Evolutionary conservation across 2,888 invertebrate species (phyloP), one percentile per base, ranked within the genome.

Genomic region (Leptopilina drosophilae): DNA sequence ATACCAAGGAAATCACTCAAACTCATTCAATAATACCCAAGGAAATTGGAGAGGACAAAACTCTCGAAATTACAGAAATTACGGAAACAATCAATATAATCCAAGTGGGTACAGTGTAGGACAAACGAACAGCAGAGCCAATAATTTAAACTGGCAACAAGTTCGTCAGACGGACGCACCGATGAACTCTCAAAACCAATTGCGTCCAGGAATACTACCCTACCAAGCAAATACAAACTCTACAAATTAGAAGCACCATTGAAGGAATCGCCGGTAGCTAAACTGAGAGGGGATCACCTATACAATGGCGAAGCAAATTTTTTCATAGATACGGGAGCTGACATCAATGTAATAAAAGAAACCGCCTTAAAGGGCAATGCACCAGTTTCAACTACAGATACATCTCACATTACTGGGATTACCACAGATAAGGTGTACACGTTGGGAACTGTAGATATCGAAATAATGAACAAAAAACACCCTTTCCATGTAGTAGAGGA

Each of bases 161-260:
- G n/a, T n/a, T 59, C 59, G 59, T 59, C 59, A n/a, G 15, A n/a
- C 59, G n/a, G 59, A n/a, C n/a, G 59, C 59, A n/a, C n/a, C 59
- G 59, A n/a, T n/a, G 59, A 59, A n/a, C n/a, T 59, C n/a, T 7
- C n/a, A n/a, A n/a, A 59, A n/a, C 15, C 59, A n/a, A 15, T 14
- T 15, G 59, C n/a, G n/a, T n/a, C 14, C 59, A 59, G n/a, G 7
- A 42, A 42, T 7, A 5, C n/a, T 59, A n/a, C 59, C n/a, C 1
- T 59, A n/a, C 4, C n/a, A 1, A 7, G n/a, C n/a, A 2, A 7
- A n/a, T 5, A 14, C 7, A n/a, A n/a, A 4, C 7, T n/a, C 59
- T 59, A 59, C 59, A n/a, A n/a, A n/a, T 7, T 59, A n/a, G n/a
- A 59, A n/a, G n/a, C n/a, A n/a, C 7, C 14, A n/a, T n/a, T n/a